Conservation (phyloP, 1,140 invertebrate species). For the Uloborus diversus region DNA sequence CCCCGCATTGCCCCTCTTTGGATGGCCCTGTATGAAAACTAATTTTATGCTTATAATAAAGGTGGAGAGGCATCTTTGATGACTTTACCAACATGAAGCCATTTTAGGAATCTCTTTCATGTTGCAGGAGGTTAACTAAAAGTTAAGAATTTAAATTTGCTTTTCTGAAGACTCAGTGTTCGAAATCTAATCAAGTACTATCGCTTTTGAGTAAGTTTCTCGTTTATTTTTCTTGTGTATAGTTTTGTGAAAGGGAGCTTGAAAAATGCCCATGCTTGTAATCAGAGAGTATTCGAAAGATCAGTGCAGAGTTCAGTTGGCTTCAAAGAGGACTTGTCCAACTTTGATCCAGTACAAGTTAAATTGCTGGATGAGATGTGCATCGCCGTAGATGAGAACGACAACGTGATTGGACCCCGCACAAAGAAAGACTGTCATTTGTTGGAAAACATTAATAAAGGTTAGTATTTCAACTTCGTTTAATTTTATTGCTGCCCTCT, state of each 20-base stretch:
- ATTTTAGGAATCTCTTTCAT: too few species aligned
- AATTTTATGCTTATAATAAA: too few species aligned
- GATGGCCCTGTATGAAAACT: too few species aligned
- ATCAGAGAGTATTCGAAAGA: background rate
- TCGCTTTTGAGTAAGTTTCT: too few species aligned
- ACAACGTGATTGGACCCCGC: constrained; percentile 82
- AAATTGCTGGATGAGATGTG: constrained; percentile 76
- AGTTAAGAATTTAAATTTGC: too few species aligned
- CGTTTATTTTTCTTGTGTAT: background rate
- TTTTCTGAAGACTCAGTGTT: too few species aligned
- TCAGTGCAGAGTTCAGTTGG: constrained; percentile 30
- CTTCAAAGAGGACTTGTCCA: constrained; percentile 33
- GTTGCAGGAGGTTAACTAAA: too few species aligned
- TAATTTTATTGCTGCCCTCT: too few species aligned
- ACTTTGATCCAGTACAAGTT: constrained; percentile 70
- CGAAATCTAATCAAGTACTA: too few species aligned
- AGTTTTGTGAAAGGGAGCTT: background rate
- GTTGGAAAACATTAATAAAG: constrained; percentile 72
- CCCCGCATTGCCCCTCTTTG: too few species aligned
- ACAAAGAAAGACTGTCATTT: constrained; percentile 91
- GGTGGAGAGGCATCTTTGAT: too few species aligned
- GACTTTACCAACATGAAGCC: too few species aligned
- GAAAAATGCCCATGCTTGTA: background rate
- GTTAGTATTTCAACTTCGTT: constrained; percentile 59
- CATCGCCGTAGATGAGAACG: constrained; percentile 88